These are phyloP conservation scores for Cyprinodon variegatus DNA, from an alignment of 2,113 vertebrate species.

Conservation along the genomic window DNA sequence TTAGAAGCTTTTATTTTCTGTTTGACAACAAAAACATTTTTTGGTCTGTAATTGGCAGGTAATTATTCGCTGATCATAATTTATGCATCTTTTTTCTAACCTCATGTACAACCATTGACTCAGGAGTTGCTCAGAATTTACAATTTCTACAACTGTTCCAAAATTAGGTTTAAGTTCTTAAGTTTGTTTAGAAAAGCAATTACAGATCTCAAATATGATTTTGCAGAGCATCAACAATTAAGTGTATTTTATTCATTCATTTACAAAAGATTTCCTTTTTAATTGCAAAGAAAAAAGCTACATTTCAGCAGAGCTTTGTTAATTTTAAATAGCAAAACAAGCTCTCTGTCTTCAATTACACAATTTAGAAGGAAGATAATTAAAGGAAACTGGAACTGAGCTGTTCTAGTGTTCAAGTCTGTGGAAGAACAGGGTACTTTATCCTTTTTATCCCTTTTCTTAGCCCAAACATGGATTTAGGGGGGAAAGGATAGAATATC, in stretches of 20 bases:
- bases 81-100: no score
- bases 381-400: not conserved
- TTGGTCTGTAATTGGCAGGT: no score
- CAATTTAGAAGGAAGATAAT: not conserved
- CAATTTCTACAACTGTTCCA: no score
- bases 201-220: not conserved
- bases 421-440: slow-evolving; percentile 42
- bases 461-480: slow-evolving; percentile 16
- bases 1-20: no score
- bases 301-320: not conserved
- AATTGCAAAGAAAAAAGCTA: not conserved
- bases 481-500: slow-evolving; percentile 61
- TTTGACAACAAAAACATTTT: no score
- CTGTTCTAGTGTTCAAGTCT: not conserved
- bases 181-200: no score
- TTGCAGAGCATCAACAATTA: not conserved
- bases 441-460: slow-evolving; percentile 7
- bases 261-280: not conserved
- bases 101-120: no score
- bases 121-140: no score
- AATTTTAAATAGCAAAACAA: not conserved
- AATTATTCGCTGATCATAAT: no score
- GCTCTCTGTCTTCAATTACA: not conserved
- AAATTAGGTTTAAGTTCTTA: no score
- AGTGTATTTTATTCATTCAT: not conserved